Evolutionary conservation across 2,797 vertebrate genomes (phyloP), one percentile per base, ranked within the genome.

Genomic region (Furcifer pardalis): DNA sequence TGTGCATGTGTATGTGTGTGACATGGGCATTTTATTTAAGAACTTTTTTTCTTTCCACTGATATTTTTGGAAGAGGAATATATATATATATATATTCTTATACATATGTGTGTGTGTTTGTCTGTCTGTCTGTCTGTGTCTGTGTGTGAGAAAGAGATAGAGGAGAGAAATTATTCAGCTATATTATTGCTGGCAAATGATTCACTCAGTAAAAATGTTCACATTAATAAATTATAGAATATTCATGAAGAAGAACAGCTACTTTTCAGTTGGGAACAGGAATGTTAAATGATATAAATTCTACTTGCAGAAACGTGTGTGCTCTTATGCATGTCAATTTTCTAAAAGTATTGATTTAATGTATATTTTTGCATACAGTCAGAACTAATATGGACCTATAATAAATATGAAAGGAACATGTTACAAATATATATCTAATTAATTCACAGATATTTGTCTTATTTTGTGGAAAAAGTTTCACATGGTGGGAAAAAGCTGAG

Each of bases 281-380:
- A 84, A 25, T 23, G 82, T 68, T 77, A 3, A 89, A 40, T 59
- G 49, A 60, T 25, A 59, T 63, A 21, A 37, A 5, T 23, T 84
- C 68, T 76, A 27, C 2, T 62, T 68, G 37, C 1, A 87, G 62
- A 88, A 88, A 69, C 0, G 0, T 0, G 0, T 15, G 30, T 46
- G 44, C 0, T 82, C 2, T 65, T 80, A n/a, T 27, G 1, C 1
- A 30, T 72, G 52, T 65, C 69, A 82, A 87, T 86, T 86, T 71
- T 37, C 1, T 8, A 27, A 83, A 89, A 83, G 79, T 84, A 77
- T 56, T 17, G 40, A 19, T 86, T 86, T 90, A 78, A n/a, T 49
- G 74, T 68, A 72, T 42, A 81, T 44, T 65, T 82, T 66, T 68
- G 25, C 27, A 85, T 84, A 30, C 9, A 88, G 79, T 60, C 9